Base-by-base conservation (phyloP, 2,113 vertebrate species). In the Cairina moschata region DNA sequence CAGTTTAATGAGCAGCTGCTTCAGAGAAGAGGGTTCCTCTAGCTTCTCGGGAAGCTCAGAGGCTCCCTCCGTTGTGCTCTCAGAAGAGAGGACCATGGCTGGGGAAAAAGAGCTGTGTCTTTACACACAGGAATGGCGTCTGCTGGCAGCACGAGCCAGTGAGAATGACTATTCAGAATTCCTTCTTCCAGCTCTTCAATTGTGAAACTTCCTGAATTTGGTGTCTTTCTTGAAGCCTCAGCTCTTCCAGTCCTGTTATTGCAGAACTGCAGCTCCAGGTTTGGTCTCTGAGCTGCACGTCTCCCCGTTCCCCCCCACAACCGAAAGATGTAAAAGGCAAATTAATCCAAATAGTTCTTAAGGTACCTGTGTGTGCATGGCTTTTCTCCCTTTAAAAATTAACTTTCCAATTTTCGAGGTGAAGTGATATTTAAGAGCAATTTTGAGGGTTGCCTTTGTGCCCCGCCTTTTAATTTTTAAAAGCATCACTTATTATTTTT, bases 101-200 rank as follows among this genome's bases (percentile, higher is more conserved):
- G 55, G 31, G 28, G 56, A 44, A 58, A 60, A 55, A 65, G 23
- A 40, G 17, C 8, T 73, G 36, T 59, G 29, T 21, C 32, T 71
- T 56, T 50, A 38, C 32, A 7, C 1, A 0, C 0, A 1, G 29
- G 7, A 72, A 11, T 0, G 1, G 6, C 52, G 63, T 83, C 52
- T 17, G 13, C 66, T 69, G n/a, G 38, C 71, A 50, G 21, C 3
- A 0, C 0, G 1, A 32, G 23, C 31, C 13, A 10, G 55, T 69
- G 50, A 55, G 84, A 73, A 76, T 0, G 2, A 13, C 42, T 23
- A 6, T 40, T 88, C 52, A 38, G 55, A 74, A 52, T 46, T 87
- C 31, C 40, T 18, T 69, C 17, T 80, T 91, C 36, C 31, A 84
- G 29, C 17, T 60, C 9, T 69, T 85, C 60, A 12, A 17, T 26